Base-by-base conservation (phyloP, 1,140 invertebrate species). In the Stenopsyche tienmushanensis region DNA sequence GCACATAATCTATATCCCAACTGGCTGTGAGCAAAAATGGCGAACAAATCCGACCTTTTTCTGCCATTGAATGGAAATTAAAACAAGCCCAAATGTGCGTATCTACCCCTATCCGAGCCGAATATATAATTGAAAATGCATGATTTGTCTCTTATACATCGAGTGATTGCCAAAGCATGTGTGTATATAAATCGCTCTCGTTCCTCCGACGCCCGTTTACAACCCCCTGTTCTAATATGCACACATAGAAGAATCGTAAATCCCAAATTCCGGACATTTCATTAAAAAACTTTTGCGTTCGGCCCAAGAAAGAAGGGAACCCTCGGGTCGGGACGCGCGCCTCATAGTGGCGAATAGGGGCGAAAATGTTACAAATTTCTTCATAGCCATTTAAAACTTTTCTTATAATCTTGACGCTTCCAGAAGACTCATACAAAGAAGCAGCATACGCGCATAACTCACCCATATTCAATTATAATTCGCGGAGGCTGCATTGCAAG, bases 231-330 rank as follows among this genome's bases (percentile, higher is more conserved):
- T 20, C 44, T 47, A 47, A 47, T 47, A 47, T 47, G 44, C 44
- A 47, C 44, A 47, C 29, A 34, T 34, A 52, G 25, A 52, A 25
- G 15, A 45, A 60, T 60, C 57, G 57, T 60, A 60, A 60, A 60
- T 60, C 34, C 57, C 18, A 47, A 44, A 60, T 60, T 63, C 29
- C 47, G 15, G 60, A 63, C 60, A 53, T 63, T 63, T 63, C 60
- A 63, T 63, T 63, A 63, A 63, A 63, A 63, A 63, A 63, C 24
- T 63, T 63, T 63, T 60, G 21, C 34, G 57, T 47, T n/a, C 34
- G 34, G 41, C 57, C 13, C n/a, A 49, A 47, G 39, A 2, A 29
- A 15, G 42, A 18, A n/a, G n/a, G n/a, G n/a, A n/a, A n/a, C n/a
- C n/a, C n/a, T n/a, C n/a, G n/a, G n/a, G n/a, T n/a, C 21, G 1